Evolutionary conservation across 2,797 vertebrate genomes (phyloP).

Genomic region (Oryzias dopingdopingensis): DNA sequence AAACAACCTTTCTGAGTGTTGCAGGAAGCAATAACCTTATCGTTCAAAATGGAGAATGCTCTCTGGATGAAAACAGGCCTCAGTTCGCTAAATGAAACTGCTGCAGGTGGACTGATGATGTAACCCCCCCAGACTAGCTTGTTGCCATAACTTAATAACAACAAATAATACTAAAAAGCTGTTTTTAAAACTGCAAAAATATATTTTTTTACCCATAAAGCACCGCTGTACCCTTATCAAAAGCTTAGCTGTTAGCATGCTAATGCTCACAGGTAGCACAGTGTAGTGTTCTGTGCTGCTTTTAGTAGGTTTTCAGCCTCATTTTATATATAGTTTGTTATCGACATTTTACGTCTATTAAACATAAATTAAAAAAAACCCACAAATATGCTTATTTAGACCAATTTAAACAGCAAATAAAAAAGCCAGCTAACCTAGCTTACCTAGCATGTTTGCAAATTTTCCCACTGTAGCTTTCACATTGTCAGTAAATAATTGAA

Average conservation of each 20-base stretch:
- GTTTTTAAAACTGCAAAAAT: too few species aligned
- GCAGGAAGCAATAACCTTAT: slow-evolving; percentile 70
- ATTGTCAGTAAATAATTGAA: not conserved
- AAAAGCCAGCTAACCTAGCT: slow-evolving; percentile 27
- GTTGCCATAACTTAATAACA: not conserved
- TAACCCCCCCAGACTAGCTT: not conserved
- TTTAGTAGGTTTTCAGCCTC: not conserved
- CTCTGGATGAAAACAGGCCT: slow-evolving; percentile 71
- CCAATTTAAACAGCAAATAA: not conserved
- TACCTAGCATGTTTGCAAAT: slow-evolving; percentile 24
- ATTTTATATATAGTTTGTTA: fast-evolving
- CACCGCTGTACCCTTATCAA: not conserved
- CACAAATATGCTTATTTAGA: not conserved
- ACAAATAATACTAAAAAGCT: too few species aligned
- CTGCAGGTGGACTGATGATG: slow-evolving; percentile 36
- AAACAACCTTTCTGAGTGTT: not conserved
- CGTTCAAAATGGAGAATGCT: slow-evolving; percentile 95
- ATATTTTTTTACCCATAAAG: fast-evolving
- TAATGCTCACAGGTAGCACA: slow-evolving; percentile 52
- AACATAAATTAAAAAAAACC: too few species aligned
- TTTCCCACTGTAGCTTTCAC: slow-evolving; percentile 1
- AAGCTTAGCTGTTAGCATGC: slow-evolving; percentile 48
- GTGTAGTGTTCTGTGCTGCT: slow-evolving; percentile 21
- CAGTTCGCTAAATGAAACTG: slow-evolving; percentile 32
- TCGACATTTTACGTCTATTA: not conserved